Conservation (phyloP, 2,113 vertebrate species). For the Siniperca chuatsi region DNA sequence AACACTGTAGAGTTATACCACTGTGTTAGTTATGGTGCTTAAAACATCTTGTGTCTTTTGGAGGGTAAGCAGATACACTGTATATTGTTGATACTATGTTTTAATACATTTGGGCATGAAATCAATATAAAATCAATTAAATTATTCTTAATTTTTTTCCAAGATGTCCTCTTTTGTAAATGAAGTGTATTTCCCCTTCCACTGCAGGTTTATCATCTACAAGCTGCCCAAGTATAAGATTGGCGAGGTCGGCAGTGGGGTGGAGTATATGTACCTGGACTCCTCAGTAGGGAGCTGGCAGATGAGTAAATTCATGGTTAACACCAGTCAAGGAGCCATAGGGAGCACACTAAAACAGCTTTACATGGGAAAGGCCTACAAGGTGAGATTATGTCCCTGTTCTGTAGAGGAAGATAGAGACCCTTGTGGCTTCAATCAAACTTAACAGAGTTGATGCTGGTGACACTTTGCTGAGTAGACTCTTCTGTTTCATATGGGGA, state of each 20-base stretch:
- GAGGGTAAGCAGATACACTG: neutral
- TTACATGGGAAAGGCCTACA: constrained; percentile 78
- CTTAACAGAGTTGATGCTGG: neutral
- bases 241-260: constrained; percentile 80
- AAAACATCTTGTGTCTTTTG: neutral
- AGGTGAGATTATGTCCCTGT: constrained; percentile 79
- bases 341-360: constrained; percentile 89
- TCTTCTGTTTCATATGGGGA: constrained; percentile 12
- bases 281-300: constrained; percentile 84
- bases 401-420: neutral
- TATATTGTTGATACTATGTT: neutral
- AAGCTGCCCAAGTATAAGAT: constrained; percentile 88
- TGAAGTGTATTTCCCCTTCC: neutral
- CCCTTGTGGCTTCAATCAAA: neutral
- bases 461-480: neutral
- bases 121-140: neutral
- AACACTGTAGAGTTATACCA: neutral
- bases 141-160: neutral
- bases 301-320: constrained; percentile 85
- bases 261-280: constrained; percentile 94
- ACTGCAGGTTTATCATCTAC: constrained; percentile 90
- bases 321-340: constrained; percentile 85
- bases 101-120: neutral
- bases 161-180: neutral
- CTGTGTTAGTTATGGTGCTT: neutral